Base-by-base conservation (phyloP, 2,113 vertebrate species). In the Chlamydotis undulata region DNA sequence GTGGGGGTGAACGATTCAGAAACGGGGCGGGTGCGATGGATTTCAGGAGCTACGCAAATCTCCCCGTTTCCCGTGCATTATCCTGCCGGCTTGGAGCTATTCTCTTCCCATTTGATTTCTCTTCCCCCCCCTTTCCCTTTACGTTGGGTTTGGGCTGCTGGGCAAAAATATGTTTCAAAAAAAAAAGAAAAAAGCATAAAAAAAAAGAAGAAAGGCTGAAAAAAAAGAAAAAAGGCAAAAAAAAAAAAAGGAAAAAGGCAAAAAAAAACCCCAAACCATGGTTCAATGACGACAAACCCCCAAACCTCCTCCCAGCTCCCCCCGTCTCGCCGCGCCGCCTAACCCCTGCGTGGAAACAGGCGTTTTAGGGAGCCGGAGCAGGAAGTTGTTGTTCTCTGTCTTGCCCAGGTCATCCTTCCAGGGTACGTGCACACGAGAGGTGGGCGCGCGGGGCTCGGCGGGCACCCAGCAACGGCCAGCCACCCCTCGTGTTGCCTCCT, bases 311-410 rank as follows among this genome's bases (percentile, higher is more conserved):
- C 94, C 94, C 87, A 88, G 93, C 93, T 94, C 90, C 95, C 92
- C 90, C 95, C 94, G 70, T 82, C 95, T 93, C 64, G 59, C 88
- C 88, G 79, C 83, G 16, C 96, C 69, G 90, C 94, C 95, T 94
- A 95, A 95, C 87, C 96, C 94, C 94, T 78, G 91, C 94, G 93
- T 96, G 95, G 94, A 97, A 96, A 87, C 91, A 94, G 97, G 95
- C 96, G 64, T 96, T 94, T 94, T 94, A 96, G 96, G 94, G 96
- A 97, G 95, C 96, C 87, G 70, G 95, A 94, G 97, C 96, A 95
- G 95, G 96, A 97, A 97, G 96, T 96, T 96, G 94, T 93, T 93
- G 96, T 94, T 87, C 88, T 93, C 92, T 67, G 94, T 83, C 69
- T 95, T 96, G 95, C 97, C 96, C 84, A 89, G 97, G 96, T 97